Conservation (phyloP, 2,888 invertebrate genomes). For the Calephelis perditalis region DNA sequence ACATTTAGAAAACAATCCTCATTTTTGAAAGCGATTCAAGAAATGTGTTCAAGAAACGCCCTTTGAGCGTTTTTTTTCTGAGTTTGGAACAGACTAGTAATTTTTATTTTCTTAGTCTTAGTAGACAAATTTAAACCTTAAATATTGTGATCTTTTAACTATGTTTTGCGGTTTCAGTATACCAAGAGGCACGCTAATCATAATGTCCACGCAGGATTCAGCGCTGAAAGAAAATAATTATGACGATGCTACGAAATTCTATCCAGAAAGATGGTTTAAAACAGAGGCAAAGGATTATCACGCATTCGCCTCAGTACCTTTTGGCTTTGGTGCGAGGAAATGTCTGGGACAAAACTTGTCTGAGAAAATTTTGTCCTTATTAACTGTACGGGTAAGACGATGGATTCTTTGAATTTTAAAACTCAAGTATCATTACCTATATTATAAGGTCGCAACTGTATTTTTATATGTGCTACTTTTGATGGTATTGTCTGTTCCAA, state of each 20-base stretch:
- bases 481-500: too few species aligned
- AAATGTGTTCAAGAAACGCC: too few species aligned
- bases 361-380: slow-evolving; percentile 76
- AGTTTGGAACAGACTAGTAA: too few species aligned
- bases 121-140: too few species aligned
- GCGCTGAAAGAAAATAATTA: slow-evolving; percentile 81
- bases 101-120: too few species aligned
- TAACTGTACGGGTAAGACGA: slow-evolving; percentile 73
- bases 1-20: too few species aligned
- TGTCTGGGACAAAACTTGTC: slow-evolving; percentile 81
- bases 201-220: slow-evolving; percentile 81
- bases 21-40: too few species aligned
- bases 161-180: slow-evolving; percentile 44
- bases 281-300: slow-evolving; percentile 58
- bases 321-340: slow-evolving; percentile 80
- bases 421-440: not conserved
- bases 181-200: slow-evolving; percentile 78
- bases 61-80: too few species aligned
- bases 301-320: slow-evolving; percentile 80
- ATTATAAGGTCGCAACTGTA: too few species aligned
- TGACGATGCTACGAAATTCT: slow-evolving; percentile 79
- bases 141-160: too few species aligned
- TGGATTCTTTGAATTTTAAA: not conserved
- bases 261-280: slow-evolving; percentile 81
- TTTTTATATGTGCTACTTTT: too few species aligned